These are phyloP conservation scores for Diglossa cyanea DNA, from an alignment of 2,797 vertebrate species.

Conservation along the genomic window DNA sequence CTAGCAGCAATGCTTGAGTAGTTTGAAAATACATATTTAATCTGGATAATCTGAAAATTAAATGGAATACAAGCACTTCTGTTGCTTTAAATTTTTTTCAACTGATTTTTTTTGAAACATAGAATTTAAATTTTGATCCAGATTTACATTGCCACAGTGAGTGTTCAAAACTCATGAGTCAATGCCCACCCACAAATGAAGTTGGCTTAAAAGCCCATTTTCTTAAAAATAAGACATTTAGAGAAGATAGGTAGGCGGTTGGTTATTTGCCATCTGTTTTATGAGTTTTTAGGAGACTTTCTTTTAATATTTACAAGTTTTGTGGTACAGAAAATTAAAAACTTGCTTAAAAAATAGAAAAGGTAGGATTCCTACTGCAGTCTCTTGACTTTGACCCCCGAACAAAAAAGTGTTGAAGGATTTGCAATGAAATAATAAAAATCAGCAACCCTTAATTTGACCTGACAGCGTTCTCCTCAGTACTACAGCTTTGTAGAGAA, in stretches of 20 bases:
- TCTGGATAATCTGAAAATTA: neutral
- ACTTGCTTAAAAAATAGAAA: neutral
- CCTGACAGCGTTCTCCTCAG: neutral
- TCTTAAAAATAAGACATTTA: constrained; percentile 63
- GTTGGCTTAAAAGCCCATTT: constrained; percentile 38
- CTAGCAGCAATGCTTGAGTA: neutral
- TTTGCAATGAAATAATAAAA: neutral
- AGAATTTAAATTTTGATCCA: neutral
- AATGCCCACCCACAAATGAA: constrained; percentile 52
- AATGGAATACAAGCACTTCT: neutral
- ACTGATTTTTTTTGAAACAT: neutral
- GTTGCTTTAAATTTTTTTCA: neutral
- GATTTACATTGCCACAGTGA: constrained; percentile 18
- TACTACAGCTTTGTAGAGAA: neutral
- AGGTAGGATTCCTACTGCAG: neutral
- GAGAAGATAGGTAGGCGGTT: constrained; percentile 43
- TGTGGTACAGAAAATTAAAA: neutral
- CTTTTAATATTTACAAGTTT: constrained; percentile 12
- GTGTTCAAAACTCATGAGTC: constrained; percentile 49
- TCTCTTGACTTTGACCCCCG: neutral
- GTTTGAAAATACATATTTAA: neutral
- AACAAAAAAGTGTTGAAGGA: neutral
- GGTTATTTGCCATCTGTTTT: constrained; percentile 59
- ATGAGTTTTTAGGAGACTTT: constrained; percentile 4
- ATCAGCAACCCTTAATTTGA: neutral